These are phyloP conservation scores for Agrochola circellaris DNA, from an alignment of 2,888 invertebrate species.

Conservation along the genomic window DNA sequence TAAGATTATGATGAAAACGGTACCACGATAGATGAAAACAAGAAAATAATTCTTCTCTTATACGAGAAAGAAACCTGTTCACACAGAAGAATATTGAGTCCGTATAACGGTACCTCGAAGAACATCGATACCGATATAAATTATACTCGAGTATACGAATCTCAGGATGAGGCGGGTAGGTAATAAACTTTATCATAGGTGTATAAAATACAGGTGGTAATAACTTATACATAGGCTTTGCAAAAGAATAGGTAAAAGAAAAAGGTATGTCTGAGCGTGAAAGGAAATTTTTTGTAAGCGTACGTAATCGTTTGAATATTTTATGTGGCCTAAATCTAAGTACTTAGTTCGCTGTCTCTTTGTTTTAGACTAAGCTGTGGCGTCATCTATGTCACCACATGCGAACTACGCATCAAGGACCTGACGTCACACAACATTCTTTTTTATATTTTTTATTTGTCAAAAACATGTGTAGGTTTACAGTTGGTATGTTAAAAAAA, in stretches of 20 bases:
- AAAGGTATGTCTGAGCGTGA: neutral
- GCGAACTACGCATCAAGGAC: no score
- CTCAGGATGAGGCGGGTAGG: conserved; percentile 16
- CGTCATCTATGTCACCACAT: no score
- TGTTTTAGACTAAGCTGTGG: no score
- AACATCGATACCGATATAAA: conserved; percentile 11
- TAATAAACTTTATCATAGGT: conserved; percentile 30
- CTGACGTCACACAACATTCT: no score
- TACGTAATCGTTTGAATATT: conserved; percentile 21
- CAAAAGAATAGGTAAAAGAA: neutral
- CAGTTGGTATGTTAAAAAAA: no score
- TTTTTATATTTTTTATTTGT: no score
- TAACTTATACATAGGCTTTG: neutral
- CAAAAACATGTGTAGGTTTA: no score
- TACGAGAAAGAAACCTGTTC: no score
- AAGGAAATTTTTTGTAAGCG: neutral
- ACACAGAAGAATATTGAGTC: conserved; percentile 23
- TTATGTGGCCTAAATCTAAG: neutral
- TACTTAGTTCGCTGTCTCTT: neutral
- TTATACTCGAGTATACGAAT: conserved; percentile 10
- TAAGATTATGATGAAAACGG: neutral
- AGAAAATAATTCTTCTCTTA: conserved; percentile 19
- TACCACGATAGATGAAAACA: neutral
- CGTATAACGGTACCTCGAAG: neutral
- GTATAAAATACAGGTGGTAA: conserved; percentile 10